A percentile compares a stretch with the other conserved stretches of the same genome.
Conservation (phyloP, 2,797 vertebrate genomes). For the Ceyx erithaca region DNA sequence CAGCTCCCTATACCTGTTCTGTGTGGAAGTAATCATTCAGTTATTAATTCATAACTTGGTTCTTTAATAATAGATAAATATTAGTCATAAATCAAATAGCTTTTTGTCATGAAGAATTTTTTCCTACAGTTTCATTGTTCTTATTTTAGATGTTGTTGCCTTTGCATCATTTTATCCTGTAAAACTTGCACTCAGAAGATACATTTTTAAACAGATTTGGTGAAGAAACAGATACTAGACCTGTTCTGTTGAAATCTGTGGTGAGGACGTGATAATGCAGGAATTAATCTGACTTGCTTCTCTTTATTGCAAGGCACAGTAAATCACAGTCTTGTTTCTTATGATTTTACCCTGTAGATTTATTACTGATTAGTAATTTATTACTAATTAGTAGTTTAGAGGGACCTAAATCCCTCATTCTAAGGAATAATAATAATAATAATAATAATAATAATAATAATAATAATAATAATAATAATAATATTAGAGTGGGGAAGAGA, state of each 20-base stretch:
- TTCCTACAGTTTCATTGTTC: background rate
- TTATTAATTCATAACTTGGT: slow-evolving; percentile 32
- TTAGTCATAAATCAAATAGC: background rate
- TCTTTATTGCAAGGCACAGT: background rate
- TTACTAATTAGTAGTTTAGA: no score
- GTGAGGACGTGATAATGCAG: background rate
- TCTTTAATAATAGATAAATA: slow-evolving; percentile 3
- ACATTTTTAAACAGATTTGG: background rate
- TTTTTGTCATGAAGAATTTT: background rate
- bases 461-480: accelerated
- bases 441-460: accelerated
- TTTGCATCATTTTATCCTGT: background rate
- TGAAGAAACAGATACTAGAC: background rate
- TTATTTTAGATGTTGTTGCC: background rate
- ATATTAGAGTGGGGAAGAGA: accelerated
- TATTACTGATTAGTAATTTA: background rate
- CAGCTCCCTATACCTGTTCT: background rate
- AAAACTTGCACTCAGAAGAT: background rate
- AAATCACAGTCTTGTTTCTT: background rate
- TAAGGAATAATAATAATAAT: background rate
- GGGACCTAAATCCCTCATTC: background rate
- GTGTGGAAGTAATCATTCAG: background rate
- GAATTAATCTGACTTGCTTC: background rate
- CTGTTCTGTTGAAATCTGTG: background rate
- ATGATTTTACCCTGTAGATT: background rate